phyloP scores from a whole-genome alignment of 2,113 vertebrate genomes.

The Rallus limicola region DNA sequence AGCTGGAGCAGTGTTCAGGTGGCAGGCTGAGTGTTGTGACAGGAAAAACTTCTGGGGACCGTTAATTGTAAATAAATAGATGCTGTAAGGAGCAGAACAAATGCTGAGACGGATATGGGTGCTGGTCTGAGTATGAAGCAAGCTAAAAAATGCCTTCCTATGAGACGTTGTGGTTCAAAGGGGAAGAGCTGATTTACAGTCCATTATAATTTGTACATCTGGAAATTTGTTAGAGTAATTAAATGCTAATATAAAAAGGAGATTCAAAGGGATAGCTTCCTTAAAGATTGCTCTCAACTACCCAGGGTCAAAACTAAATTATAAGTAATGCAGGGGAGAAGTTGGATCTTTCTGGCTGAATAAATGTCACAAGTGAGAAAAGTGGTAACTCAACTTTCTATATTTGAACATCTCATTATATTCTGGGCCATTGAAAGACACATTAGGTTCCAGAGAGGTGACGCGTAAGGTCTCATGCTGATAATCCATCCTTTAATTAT shows the following conservation, averaged over 20 bases:
- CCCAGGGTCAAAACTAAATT: constrained; percentile 69
- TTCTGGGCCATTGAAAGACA: constrained; percentile 60
- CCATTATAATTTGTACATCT: constrained; percentile 50
- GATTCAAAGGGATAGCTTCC: constrained; percentile 57
- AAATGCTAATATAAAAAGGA: constrained; percentile 65
- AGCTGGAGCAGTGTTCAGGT: fast-evolving
- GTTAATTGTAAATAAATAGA: neutral
- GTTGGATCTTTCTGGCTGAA: constrained; percentile 33
- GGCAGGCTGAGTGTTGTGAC: fast-evolving
- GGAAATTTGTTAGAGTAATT: constrained; percentile 67
- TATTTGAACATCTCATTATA: constrained; percentile 75
- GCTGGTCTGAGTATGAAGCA: neutral
- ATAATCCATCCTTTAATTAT: constrained; percentile 76
- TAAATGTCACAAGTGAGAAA: constrained; percentile 61
- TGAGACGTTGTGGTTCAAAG: neutral
- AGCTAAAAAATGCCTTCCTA: neutral
- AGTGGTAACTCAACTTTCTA: constrained; percentile 54
- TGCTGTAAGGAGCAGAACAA: neutral
- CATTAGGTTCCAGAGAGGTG: constrained; percentile 70
- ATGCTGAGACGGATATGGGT: neutral
- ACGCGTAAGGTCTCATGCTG: constrained; percentile 52
- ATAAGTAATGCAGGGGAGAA: constrained; percentile 44
- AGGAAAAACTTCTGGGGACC: neutral
- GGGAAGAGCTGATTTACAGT: constrained; percentile 53
- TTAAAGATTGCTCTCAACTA: constrained; percentile 56